phyloP scores from a whole-genome alignment of 2,888 invertebrate species.

The Perithous albicinctus region DNA sequence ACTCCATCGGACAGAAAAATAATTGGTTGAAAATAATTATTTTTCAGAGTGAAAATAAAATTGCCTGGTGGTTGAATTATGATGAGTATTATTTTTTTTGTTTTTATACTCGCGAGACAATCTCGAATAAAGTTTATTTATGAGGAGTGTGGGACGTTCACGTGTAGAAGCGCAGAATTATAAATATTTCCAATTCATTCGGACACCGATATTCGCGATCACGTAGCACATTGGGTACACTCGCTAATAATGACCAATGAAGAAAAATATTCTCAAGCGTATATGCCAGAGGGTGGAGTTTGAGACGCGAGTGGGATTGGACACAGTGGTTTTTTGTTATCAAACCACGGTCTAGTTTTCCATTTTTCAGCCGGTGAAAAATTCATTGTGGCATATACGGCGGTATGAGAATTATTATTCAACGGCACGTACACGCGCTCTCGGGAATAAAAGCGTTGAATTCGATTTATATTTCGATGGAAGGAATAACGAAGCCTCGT shows the following conservation, averaged over 20 bases:
- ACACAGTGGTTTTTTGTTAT: background rate
- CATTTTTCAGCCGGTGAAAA: conserved; percentile 6
- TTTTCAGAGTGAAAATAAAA: background rate
- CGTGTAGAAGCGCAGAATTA: background rate
- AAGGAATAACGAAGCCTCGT: conserved; percentile 36
- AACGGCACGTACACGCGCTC: conserved; percentile 37
- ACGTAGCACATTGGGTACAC: conserved; percentile 11
- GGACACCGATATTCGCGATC: conserved; percentile 14
- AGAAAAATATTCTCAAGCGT: conserved; percentile 18
- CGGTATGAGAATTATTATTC: conserved; percentile 42
- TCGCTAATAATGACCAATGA: conserved; percentile 16
- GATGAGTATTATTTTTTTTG: conserved; percentile 34
- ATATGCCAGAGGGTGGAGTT: background rate
- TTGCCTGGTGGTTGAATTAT: background rate
- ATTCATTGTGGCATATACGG: background rate
- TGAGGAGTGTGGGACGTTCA: background rate
- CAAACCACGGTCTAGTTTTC: conserved; percentile 17
- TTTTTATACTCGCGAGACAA: too few relatives aligned
- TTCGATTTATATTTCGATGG: conserved; percentile 44
- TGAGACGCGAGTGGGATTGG: background rate
- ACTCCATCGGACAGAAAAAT: too few relatives aligned
- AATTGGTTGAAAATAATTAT: background rate
- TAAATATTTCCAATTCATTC: conserved; percentile 7
- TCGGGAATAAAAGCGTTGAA: conserved; percentile 27
- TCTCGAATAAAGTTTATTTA: too few relatives aligned